Evolutionary conservation across 2,888 invertebrate species (phyloP).

Genomic region (Eutolmus rufibarbis): DNA sequence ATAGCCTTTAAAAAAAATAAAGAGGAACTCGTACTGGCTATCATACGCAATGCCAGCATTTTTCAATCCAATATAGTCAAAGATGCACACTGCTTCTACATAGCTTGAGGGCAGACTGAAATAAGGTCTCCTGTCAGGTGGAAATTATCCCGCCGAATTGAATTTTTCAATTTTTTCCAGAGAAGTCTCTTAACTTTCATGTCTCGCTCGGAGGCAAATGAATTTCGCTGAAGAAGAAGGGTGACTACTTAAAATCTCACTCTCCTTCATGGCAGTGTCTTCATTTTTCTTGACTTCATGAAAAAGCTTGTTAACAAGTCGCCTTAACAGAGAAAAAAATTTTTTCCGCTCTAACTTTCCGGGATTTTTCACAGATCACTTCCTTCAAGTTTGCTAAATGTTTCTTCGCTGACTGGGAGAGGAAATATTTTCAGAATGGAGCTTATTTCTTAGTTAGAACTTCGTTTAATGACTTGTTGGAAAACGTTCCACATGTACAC

Average conservation of each 20-base stretch:
- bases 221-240: constrained; percentile 19
- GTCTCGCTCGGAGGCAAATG: constrained; percentile 18
- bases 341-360: not conserved
- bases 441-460: not conserved
- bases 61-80: not conserved
- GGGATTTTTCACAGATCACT: not conserved
- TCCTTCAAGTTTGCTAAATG: not conserved
- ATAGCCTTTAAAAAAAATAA: not conserved
- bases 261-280: not conserved
- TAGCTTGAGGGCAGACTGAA: not conserved
- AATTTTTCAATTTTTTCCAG: constrained; percentile 16
- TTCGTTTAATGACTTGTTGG: not conserved
- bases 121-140: not conserved
- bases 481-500: not conserved
- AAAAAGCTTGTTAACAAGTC: not conserved
- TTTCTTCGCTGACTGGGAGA: not conserved
- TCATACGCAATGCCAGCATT: not conserved
- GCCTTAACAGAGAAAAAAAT: not conserved
- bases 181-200: constrained; percentile 4
- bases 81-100: not conserved
- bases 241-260: constrained; percentile 23
- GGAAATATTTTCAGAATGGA: not conserved
- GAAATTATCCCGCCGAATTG: not conserved
- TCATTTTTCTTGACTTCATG: constrained; percentile 1
- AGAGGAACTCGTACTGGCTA: not conserved